These are phyloP conservation scores for Phrixothrix hirtus DNA, from an alignment of 2,888 invertebrate species.

Conservation along the genomic window DNA sequence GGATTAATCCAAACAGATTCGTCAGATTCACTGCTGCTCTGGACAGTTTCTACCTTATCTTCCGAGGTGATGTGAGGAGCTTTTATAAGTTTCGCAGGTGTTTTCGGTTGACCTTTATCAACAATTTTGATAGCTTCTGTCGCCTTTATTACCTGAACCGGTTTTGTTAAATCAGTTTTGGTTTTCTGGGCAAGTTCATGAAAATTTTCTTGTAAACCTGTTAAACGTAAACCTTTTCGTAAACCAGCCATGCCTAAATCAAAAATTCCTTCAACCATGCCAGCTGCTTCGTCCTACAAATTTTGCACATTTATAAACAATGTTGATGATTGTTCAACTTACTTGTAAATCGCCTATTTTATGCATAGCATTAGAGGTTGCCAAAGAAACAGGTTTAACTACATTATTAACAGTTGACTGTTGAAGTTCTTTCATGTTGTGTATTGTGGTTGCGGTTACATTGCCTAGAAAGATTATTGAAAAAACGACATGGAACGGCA, in stretches of 20 bases:
- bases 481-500: not conserved
- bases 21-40: conserved; percentile 40
- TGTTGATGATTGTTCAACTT: too few relatives aligned
- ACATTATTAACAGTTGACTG: conserved; percentile 59
- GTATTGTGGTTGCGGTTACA: conserved; percentile 51
- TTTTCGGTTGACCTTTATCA: conserved; percentile 17
- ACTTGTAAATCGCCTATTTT: conserved; percentile 69
- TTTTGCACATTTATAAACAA: too few relatives aligned
- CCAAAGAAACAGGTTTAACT: conserved; percentile 45
- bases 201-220: conserved; percentile 62
- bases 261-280: conserved; percentile 66
- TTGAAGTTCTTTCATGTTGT: conserved; percentile 61
- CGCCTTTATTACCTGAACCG: conserved; percentile 2
- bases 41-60: conserved; percentile 26
- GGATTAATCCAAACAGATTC: conserved; percentile 53
- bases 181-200: conserved; percentile 30
- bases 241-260: conserved; percentile 67
- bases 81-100: conserved; percentile 33
- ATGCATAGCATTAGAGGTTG: conserved; percentile 62
- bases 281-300: conserved; percentile 65
- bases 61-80: conserved; percentile 35
- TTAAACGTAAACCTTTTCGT: conserved; percentile 63
- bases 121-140: conserved; percentile 14
- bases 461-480: conserved; percentile 41
- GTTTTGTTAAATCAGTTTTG: conserved; percentile 11